Percentiles rank a stretch among this genome's conserved stretches.
Conservation (phyloP, 2,113 vertebrate genomes). For the Nothobranchius kuhntae region DNA sequence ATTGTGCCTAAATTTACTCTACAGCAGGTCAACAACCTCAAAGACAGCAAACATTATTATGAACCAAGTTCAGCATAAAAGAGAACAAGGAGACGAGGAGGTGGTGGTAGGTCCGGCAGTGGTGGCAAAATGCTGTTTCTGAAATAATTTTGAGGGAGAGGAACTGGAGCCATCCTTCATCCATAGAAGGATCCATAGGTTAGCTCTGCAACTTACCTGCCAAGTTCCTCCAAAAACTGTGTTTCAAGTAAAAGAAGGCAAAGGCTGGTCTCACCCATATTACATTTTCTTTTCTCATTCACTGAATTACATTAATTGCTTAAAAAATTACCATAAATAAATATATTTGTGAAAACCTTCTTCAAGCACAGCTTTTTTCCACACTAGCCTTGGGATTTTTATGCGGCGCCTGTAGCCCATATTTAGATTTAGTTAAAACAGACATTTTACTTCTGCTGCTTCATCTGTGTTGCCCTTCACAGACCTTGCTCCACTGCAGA, state of each 20-base stretch:
- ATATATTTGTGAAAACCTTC: background rate
- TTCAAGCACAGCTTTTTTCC: background rate
- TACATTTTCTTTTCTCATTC: too few species aligned
- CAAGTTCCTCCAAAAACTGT: too few species aligned
- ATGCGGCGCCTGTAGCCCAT: background rate
- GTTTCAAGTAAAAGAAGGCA: too few species aligned
- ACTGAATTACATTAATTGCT: background rate
- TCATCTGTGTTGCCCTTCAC: conserved; percentile 56
- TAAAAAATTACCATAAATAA: background rate
- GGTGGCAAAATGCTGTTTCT: background rate
- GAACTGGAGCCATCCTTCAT: too few species aligned
- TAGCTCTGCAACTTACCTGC: too few species aligned
- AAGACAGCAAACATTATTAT: background rate
- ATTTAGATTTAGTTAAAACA: conserved; percentile 8
- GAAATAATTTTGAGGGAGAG: background rate
- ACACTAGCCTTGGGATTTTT: background rate
- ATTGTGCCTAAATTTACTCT: background rate
- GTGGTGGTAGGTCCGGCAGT: background rate
- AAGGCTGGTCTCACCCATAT: too few species aligned
- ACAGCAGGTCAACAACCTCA: background rate
- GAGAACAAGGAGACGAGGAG: background rate
- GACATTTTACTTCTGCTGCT: conserved; percentile 16
- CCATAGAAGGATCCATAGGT: background rate
- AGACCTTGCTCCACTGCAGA: conserved; percentile 58
- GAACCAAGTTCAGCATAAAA: background rate